Conservation (phyloP, 2,797 vertebrate species). For the Artibeus jamaicensis region DNA sequence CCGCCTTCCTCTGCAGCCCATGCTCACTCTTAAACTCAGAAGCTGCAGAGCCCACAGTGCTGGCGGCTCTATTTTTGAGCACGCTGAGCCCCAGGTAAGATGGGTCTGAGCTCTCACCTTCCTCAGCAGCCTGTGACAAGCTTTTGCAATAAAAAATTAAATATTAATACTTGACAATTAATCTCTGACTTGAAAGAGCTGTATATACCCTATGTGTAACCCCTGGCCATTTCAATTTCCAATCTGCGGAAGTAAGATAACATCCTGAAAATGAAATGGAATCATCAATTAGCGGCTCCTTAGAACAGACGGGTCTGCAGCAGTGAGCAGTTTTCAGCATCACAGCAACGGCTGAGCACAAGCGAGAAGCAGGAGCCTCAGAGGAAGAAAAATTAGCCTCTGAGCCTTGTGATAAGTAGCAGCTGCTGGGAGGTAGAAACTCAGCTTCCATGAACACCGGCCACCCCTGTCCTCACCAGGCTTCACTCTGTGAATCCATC, state of each 20-base stretch:
- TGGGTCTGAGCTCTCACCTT: not conserved
- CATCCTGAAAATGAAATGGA: constrained; percentile 64
- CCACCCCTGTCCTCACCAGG: not conserved
- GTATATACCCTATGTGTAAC: constrained; percentile 32
- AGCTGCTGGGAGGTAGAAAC: not conserved
- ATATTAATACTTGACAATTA: constrained; percentile 45
- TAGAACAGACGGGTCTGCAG: not conserved
- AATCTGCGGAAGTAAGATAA: constrained; percentile 47
- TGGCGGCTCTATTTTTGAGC: not conserved
- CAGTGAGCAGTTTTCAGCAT: not conserved
- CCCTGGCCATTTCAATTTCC: constrained; percentile 57
- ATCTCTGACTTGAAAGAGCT: constrained; percentile 46
- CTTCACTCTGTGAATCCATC: not conserved
- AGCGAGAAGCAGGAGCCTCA: not conserved
- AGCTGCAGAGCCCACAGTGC: not conserved
- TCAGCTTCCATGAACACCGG: not conserved
- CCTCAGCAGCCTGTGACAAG: not conserved
- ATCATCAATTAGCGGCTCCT: constrained; percentile 56
- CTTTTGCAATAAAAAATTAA: not conserved
- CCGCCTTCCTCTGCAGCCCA: not conserved
- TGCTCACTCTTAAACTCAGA: not conserved
- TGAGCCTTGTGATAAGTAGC: not conserved
- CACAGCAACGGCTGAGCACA: not conserved
- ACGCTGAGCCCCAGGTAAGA: rapidly evolving
- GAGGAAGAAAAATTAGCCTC: not conserved